A percentile compares a stretch with the other conserved stretches of the same genome.
phyloP scores from a whole-genome alignment of 2,888 invertebrate species.

The Gryllus longicercus region DNA sequence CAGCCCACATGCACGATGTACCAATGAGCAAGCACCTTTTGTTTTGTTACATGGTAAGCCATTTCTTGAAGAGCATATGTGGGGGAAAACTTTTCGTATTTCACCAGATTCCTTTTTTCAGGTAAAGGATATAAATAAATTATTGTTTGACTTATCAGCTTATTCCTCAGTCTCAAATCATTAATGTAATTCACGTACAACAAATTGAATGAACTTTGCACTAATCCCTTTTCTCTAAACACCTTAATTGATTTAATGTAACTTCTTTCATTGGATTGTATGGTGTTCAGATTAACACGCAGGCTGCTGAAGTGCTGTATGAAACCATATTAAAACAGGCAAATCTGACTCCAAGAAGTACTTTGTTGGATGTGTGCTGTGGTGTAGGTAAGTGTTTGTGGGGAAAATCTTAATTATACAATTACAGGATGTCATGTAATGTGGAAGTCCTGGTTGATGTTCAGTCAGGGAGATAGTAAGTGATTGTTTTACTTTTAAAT shows the following conservation, averaged over 20 bases:
- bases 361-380: conserved; percentile 59
- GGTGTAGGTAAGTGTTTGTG: conserved; percentile 52
- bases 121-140: conserved; percentile 40
- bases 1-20: conserved; percentile 43
- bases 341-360: conserved; percentile 41
- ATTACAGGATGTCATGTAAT: too few species aligned
- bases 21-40: conserved; percentile 43
- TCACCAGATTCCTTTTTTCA: conserved; percentile 53
- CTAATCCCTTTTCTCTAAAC: too few species aligned
- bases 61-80: conserved; percentile 47
- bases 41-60: conserved; percentile 46
- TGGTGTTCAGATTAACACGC: conserved; percentile 45
- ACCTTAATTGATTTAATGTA: too few species aligned
- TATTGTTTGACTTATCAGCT: too few species aligned
- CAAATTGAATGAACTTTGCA: too few species aligned
- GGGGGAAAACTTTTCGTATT: conserved; percentile 46
- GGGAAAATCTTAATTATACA: too few species aligned
- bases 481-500: too few species aligned
- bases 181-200: too few species aligned
- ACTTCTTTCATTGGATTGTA: too few species aligned
- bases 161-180: too few species aligned
- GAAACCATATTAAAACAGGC: conserved; percentile 48
- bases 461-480: too few species aligned
- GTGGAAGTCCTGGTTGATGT: too few species aligned
- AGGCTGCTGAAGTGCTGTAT: conserved; percentile 53